phyloP scores from a whole-genome alignment of 1,140 invertebrate genomes.

The Drosophila ambigua region DNA sequence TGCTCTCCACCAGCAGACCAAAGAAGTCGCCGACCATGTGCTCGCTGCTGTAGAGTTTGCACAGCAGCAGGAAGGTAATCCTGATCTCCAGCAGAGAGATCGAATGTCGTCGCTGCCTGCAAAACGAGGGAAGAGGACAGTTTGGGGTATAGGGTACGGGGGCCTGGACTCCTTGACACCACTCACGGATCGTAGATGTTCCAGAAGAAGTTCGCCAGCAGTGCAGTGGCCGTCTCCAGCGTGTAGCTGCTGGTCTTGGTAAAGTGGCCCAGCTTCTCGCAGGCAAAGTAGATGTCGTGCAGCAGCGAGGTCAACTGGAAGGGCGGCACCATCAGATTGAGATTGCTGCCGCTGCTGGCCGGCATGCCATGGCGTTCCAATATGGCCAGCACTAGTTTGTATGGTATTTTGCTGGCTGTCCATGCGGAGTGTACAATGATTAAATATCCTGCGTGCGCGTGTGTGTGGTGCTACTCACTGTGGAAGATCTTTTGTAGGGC shows the following conservation, averaged over 20 bases:
- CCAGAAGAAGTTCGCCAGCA: constrained; percentile 80
- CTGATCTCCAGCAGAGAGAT: constrained; percentile 79
- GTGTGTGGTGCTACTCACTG: constrained; percentile 53
- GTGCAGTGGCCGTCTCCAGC: constrained; percentile 55
- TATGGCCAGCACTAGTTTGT: constrained; percentile 71
- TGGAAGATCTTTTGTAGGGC: constrained; percentile 74
- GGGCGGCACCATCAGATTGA: constrained; percentile 75
- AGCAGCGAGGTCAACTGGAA: constrained; percentile 77
- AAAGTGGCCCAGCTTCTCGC: constrained; percentile 78
- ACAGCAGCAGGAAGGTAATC: constrained; percentile 73
- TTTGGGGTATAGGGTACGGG: no score
- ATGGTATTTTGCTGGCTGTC: constrained; percentile 73
- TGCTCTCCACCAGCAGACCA: constrained; percentile 54
- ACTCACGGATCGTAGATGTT: constrained; percentile 80
- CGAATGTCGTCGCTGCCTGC: constrained; percentile 70
- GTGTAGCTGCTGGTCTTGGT: constrained; percentile 51
- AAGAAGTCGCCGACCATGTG: constrained; percentile 69
- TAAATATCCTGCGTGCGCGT: background rate
- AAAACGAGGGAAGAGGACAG: background rate
- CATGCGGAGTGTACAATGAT: background rate
- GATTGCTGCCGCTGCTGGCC: constrained; percentile 32
- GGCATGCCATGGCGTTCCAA: constrained; percentile 72
- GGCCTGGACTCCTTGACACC: background rate
- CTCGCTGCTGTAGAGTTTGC: constrained; percentile 71
- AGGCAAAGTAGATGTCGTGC: constrained; percentile 78